Percentiles rank a stretch among this genome's conserved stretches.
phyloP scores from a whole-genome alignment of 2,888 invertebrate species.

The Meganola albula region DNA sequence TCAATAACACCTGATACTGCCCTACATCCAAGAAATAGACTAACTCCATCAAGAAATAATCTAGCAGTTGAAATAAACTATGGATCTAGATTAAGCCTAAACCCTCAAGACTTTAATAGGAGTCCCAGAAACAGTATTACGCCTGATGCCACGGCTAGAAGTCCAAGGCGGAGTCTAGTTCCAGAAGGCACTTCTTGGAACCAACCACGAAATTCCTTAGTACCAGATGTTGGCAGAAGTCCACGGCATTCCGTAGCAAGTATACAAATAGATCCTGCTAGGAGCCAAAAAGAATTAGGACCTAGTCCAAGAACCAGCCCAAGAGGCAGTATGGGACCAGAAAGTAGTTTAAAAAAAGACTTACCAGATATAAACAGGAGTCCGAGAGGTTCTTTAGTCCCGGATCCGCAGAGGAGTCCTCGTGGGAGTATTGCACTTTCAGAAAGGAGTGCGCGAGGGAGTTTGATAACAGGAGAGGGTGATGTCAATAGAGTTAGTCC shows the following conservation, averaged over 20 bases:
- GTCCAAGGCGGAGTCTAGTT: slow-evolving; percentile 79
- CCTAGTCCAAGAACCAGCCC: slow-evolving; percentile 77
- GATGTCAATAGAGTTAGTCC: slow-evolving; percentile 70
- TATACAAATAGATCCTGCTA: slow-evolving; percentile 63
- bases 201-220: slow-evolving; percentile 78
- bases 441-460: slow-evolving; percentile 66
- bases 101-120: slow-evolving; percentile 75
- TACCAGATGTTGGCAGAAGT: slow-evolving; percentile 78
- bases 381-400: slow-evolving; percentile 79
- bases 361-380: slow-evolving; percentile 63
- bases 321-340: slow-evolving; percentile 74
- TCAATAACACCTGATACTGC: slow-evolving; percentile 80
- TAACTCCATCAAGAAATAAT: slow-evolving; percentile 79
- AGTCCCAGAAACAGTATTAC: slow-evolving; percentile 72
- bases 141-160: slow-evolving; percentile 68
- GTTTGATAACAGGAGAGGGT: slow-evolving; percentile 53
- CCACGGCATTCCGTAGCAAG: slow-evolving; percentile 78
- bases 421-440: slow-evolving; percentile 79
- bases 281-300: slow-evolving; percentile 67
- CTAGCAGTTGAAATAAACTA: slow-evolving; percentile 77
- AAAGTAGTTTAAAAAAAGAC: slow-evolving; percentile 62
- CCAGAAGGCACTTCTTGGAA: slow-evolving; percentile 76
- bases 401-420: slow-evolving; percentile 77
- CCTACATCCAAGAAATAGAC: slow-evolving; percentile 72
- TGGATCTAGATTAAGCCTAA: slow-evolving; percentile 76